Base-by-base conservation (phyloP, 2,797 vertebrate genomes). In the Amblyraja radiata region DNA sequence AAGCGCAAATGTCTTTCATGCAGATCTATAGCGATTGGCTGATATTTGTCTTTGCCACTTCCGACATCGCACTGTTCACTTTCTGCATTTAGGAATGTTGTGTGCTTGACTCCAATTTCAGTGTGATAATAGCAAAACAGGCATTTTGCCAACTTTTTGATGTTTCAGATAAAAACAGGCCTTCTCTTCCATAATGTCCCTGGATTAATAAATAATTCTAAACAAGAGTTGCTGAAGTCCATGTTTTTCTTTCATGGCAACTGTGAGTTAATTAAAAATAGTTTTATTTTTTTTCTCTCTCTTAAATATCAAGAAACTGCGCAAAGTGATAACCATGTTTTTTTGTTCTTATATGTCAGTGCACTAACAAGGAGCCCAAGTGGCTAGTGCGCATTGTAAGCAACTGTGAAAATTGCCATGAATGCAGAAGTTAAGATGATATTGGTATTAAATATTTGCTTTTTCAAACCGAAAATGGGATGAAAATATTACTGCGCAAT, bases 201-300 rank as follows among this genome's bases (percentile, higher is more conserved):
- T 65, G 61, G 16, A 65, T 36, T 68, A 88, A 88, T 88, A 88
- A 88, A 88, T 68, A 65, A 36, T 88, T 88, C 61, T 88, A 65
- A 88, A 68, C 61, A 68, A 88, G 63, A 68, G n/a, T 88, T 88
- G 84, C 18, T 65, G 61, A 88, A 88, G n/a, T 88, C 84, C 84
- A 88, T 88, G 28, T 68, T 88, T 68, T 88, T 88, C 13, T 68
- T 36, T 68, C 61, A 36, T 32, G n/a, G n/a, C 63, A 36, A 68
- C 6, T 68, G n/a, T 28, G 39, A 86, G 58, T 32, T 28, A 21
- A 68, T 65, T 88, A 68, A 88, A 65, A 65, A 32, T 68, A 88
- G 61, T 16, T 65, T 32, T n/a, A 28, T 21, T 25, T 54, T 68
- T 54, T 65, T 77, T 77, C 68, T 28, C 6, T 18, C 6, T 23